These are phyloP conservation scores for Schizotus pectinicornis DNA, from an alignment of 2,888 invertebrate genomes.

Conservation along the genomic window DNA sequence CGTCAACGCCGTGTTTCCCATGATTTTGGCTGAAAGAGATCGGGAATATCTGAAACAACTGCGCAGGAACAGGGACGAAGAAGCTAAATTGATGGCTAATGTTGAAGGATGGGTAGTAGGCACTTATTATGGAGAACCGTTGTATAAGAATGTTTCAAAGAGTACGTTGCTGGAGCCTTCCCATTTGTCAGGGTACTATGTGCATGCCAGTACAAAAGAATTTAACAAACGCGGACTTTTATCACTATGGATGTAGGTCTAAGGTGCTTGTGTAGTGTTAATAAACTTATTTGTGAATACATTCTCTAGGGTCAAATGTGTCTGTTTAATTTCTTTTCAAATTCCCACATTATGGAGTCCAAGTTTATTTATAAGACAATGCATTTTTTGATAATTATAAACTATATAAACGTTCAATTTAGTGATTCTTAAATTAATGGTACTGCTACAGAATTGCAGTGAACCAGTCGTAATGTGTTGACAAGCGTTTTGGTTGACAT, in stretches of 20 bases:
- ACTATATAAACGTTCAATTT: slow-evolving; percentile 1
- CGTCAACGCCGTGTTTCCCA: slow-evolving; percentile 75
- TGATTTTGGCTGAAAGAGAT: slow-evolving; percentile 84
- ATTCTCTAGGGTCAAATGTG: background rate
- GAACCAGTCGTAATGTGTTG: too few species aligned
- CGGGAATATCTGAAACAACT: slow-evolving; percentile 82
- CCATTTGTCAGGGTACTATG: slow-evolving; percentile 76
- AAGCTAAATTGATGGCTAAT: slow-evolving; percentile 85
- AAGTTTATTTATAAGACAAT: background rate
- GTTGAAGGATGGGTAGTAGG: slow-evolving; percentile 92
- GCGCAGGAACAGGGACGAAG: slow-evolving; percentile 81
- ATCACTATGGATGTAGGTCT: slow-evolving; percentile 62
- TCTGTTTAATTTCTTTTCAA: too few species aligned
- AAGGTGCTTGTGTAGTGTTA: background rate
- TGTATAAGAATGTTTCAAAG: slow-evolving; percentile 73
- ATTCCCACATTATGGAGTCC: background rate
- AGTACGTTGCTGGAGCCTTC: slow-evolving; percentile 70
- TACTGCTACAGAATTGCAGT: too few species aligned
- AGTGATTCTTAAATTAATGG: background rate
- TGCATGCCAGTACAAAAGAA: slow-evolving; percentile 65
- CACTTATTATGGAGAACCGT: slow-evolving; percentile 83
- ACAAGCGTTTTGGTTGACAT: too few species aligned
- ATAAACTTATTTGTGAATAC: slow-evolving; percentile 39
- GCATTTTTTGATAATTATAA: background rate
- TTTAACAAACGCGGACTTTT: slow-evolving; percentile 63